A percentile compares a stretch with the other conserved stretches of the same genome.
phyloP scores from a whole-genome alignment of 64 coral and sea anemone species.

The Catalaphyllia jardinei region DNA sequence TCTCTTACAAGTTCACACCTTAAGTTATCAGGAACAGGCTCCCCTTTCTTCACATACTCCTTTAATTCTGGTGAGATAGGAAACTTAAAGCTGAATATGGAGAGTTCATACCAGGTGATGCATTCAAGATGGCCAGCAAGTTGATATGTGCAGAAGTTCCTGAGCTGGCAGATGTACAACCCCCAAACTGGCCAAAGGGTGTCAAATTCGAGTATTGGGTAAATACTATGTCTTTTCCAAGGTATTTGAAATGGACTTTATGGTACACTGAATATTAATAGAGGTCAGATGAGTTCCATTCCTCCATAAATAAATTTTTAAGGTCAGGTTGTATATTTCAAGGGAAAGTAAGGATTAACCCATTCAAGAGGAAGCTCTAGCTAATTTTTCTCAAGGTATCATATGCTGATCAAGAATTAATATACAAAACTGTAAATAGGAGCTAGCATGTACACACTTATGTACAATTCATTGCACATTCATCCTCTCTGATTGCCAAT shows the following conservation, averaged over 20 bases:
- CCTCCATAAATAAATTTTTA: not conserved
- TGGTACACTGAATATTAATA: not conserved
- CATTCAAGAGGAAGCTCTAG: not conserved
- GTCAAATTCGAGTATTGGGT: constrained; percentile 48
- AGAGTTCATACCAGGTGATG: constrained; percentile 6
- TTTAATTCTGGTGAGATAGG: constrained; percentile 2
- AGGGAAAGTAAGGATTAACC: not conserved
- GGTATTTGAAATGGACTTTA: not conserved
- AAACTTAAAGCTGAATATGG: constrained; percentile 39
- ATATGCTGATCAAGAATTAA: not conserved
- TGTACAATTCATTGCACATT: not conserved
- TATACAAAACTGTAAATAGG: not conserved
- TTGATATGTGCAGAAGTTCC: constrained; percentile 27
- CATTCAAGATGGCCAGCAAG: constrained; percentile 26
- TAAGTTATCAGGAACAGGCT: constrained; percentile 17
- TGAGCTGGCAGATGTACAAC: constrained; percentile 35
- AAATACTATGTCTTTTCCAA: constrained; percentile 6
- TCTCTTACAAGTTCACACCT: constrained; percentile 37
- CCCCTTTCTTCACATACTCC: constrained; percentile 24
- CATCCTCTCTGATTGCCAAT: not conserved
- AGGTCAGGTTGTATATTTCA: not conserved
- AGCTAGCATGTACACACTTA: not conserved
- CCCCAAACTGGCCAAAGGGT: constrained; percentile 35
- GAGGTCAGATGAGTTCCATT: not conserved
- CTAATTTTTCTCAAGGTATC: not conserved